A percentile compares a stretch with the other conserved stretches of the same genome.
Conservation (phyloP, 37 sponge, comb jelly and placozoan genomes). For the Axinella damicornis region DNA sequence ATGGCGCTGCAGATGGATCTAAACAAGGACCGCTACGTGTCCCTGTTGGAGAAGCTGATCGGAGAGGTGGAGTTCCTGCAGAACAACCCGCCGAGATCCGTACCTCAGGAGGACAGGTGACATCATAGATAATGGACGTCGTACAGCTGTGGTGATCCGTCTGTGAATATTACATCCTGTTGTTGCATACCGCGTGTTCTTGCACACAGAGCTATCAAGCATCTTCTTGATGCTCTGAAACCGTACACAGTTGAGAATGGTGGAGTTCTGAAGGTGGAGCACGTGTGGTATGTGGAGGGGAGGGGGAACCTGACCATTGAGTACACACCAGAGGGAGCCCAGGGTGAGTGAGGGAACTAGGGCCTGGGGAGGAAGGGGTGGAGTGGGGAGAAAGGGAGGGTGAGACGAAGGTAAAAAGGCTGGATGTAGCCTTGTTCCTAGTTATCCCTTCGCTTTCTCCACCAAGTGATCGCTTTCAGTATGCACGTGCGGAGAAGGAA, state of each 20-base stretch:
- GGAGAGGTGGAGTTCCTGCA: conserved; percentile 75
- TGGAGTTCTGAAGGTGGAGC: conserved; percentile 67
- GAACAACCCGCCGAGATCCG: conserved; percentile 78
- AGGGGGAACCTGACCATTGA: conserved; percentile 70
- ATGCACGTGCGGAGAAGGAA: too few species aligned
- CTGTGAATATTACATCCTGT: too few species aligned
- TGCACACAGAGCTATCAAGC: conserved; percentile 64
- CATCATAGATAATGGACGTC: too few species aligned
- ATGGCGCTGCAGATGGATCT: background rate
- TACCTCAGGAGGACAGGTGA: conserved; percentile 78
- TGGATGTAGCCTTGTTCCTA: too few species aligned
- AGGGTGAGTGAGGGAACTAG: background rate
- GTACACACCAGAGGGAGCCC: conserved; percentile 57
- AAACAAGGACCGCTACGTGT: conserved; percentile 57
- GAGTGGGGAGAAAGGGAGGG: too few species aligned
- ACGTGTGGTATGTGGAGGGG: conserved; percentile 60
- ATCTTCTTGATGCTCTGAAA: conserved; percentile 65
- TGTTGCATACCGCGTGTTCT: too few species aligned
- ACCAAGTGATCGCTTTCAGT: too few species aligned
- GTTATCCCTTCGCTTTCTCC: too few species aligned
- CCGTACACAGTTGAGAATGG: conserved; percentile 64
- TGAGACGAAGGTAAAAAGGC: too few species aligned
- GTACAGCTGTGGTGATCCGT: too few species aligned
- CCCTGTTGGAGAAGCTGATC: conserved; percentile 68
- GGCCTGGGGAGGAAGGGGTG: too few species aligned